Conservation (phyloP, 1,140 invertebrate genomes). For the Araneus ventricosus region DNA sequence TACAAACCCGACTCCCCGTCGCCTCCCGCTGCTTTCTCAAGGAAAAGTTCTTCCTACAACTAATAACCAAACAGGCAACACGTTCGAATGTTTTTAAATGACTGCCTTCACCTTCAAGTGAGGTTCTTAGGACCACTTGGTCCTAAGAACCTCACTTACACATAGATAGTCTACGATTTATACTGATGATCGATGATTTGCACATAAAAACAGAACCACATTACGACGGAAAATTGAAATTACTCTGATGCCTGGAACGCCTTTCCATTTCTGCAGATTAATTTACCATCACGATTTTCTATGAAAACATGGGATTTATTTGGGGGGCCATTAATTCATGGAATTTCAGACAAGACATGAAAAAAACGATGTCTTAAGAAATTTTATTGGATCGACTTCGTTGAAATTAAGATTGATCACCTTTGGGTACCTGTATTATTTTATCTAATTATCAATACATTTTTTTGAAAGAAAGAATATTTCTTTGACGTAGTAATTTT, state of each 20-base stretch:
- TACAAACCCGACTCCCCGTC: conserved; percentile 42
- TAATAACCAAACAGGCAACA: neutral
- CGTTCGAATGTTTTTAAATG: neutral
- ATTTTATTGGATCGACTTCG: no score
- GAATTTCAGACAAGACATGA: no score
- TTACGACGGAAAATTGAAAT: neutral
- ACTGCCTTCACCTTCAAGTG: neutral
- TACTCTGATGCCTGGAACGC: neutral
- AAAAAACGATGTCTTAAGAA: no score
- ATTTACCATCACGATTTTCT: no score
- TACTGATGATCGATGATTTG: neutral
- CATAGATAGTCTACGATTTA: conserved; percentile 7
- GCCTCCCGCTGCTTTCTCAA: neutral
- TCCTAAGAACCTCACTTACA: neutral
- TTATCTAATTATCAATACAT: no score
- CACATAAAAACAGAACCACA: neutral
- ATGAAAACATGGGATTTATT: no score
- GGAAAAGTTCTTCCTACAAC: neutral
- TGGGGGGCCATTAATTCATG: no score
- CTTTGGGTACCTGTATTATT: no score
- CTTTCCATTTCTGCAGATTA: neutral
- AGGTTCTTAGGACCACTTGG: no score
- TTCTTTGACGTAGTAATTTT: no score
- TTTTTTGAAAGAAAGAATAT: no score
- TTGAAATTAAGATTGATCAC: no score